Evolutionary conservation across 2,797 vertebrate genomes (phyloP), one percentile per base, ranked within the genome.

Genomic region (Alfaro cultratus): DNA sequence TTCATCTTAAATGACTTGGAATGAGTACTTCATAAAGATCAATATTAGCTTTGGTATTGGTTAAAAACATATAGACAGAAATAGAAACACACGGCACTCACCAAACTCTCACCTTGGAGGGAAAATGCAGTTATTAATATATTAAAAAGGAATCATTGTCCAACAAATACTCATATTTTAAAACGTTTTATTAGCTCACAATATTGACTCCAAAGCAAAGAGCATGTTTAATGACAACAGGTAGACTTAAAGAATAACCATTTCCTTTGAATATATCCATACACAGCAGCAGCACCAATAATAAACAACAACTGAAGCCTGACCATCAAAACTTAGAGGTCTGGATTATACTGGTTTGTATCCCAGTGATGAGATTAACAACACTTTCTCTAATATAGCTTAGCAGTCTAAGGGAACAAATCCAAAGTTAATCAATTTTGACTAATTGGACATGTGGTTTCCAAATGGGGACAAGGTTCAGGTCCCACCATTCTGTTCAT

Each of bases 401-500:
- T 43, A 70, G 11, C 12, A 60, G 39, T 49, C 45, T 72, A 34
- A 74, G 21, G 72, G 29, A 74, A 51, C 29, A 53, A 36, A 74
- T 74, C 12, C 34, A 36, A 36, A 73, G 9, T 49, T 34, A 75
- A 74, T 55, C 51, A n/a, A 15, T 26, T n/a, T 55, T 39, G 34
- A 45, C 12, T 75, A 75, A 57, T 43, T 60, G 67, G 41, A 70
- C 67, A 70, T 26, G 41, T 45, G 53, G 31, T 60, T 57, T 43
- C 74, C 15, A 57, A 57, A 60, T 41, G 34, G 29, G 31, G 47
- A 15, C 67, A 43, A 70, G 67, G 46, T 34, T 34, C 47, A 41
- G 51, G 5, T 57, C 67, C 67, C 26, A n/a, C 51, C 15, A 7
- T 31, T 18, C 36, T 41, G 39, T 31, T 75, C 74, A 60, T 74